These are phyloP conservation scores for Calidris pygmaea DNA, from an alignment of 2,113 vertebrate species.

Conservation along the genomic window DNA sequence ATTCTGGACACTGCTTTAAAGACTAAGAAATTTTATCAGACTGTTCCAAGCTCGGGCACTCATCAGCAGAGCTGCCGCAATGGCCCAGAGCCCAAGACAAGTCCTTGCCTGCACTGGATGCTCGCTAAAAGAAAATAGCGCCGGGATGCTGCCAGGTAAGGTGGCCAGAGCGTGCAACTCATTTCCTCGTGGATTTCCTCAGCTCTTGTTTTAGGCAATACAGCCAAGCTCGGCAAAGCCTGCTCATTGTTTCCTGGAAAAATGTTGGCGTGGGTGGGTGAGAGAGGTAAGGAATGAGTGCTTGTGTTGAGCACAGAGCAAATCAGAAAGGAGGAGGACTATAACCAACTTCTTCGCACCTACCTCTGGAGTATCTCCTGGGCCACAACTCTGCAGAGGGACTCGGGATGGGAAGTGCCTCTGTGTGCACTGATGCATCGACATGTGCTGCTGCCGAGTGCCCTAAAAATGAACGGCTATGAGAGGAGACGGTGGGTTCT, in stretches of 20 bases:
- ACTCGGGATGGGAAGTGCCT: not conserved
- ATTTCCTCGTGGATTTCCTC: not conserved
- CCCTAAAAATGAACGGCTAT: not conserved
- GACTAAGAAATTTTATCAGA: not conserved
- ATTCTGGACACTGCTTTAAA: not conserved
- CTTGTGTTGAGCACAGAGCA: fast-evolving
- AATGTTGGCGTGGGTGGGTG: not conserved
- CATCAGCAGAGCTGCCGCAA: not conserved
- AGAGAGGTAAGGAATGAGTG: not conserved
- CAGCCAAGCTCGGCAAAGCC: not conserved
- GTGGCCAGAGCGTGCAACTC: not conserved
- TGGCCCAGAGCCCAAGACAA: constrained; percentile 4
- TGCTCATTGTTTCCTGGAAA: not conserved
- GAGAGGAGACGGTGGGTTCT: not conserved
- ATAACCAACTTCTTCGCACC: not conserved
- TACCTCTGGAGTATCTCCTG: not conserved
- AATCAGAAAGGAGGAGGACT: not conserved
- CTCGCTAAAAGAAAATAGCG: not conserved
- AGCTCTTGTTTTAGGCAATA: not conserved
- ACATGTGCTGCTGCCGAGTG: not conserved
- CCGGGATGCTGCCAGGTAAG: not conserved
- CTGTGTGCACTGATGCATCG: not conserved
- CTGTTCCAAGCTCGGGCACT: not conserved
- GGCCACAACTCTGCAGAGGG: not conserved
- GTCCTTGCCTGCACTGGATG: not conserved